Base-by-base conservation (phyloP, 2,888 invertebrate genomes). In the Colostygia pectinataria region DNA sequence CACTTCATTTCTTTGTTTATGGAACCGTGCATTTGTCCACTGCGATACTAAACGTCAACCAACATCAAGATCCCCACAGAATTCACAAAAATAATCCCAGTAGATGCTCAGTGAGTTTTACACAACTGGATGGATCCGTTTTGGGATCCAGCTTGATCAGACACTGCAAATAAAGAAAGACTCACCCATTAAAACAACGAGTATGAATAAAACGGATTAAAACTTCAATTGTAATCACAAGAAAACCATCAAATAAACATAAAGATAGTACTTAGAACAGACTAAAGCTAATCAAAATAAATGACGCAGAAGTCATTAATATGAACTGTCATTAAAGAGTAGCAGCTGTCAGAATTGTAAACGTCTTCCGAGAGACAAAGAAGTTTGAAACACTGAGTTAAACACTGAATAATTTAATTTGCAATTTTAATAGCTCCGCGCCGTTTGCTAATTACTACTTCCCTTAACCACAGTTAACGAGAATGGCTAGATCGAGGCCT, bases 271-370 rank as follows among this genome's bases (percentile, higher is more conserved):
- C 20, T 36, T 33, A 8, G n/a, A 31, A 52, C 29, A 13, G 41
- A 42, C 28, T 36, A 25, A n/a, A 33, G 25, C 33, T 43, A 52
- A 41, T 55, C 53, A 57, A 47, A 57, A 52, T 45, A 52, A 45
- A 57, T 41, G 36, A 41, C 43, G 43, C 14, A 25, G 31, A 53
- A 47, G 44, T 47, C 28, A 48, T 37, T 20, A n/a, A 39, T 6
- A 31, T 9, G 7, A 41, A 41, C 24, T 41, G 32, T 32, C 32
- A 32, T 57, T 57, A 44, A 45, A 43, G 10, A 43, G 38, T 37
- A 49, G 39, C 47, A 25, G 47, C 52, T 53, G 57, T 55, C 57
- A 57, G 44, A 55, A 47, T 44, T 47, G 37, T 57, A 54, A 57
- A 52, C 32, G 34, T 44, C 45, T 47, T 44, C 39, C 38, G 25